phyloP scores from a whole-genome alignment of 1,140 invertebrate species.

The Pogonomyrmex californicus region DNA sequence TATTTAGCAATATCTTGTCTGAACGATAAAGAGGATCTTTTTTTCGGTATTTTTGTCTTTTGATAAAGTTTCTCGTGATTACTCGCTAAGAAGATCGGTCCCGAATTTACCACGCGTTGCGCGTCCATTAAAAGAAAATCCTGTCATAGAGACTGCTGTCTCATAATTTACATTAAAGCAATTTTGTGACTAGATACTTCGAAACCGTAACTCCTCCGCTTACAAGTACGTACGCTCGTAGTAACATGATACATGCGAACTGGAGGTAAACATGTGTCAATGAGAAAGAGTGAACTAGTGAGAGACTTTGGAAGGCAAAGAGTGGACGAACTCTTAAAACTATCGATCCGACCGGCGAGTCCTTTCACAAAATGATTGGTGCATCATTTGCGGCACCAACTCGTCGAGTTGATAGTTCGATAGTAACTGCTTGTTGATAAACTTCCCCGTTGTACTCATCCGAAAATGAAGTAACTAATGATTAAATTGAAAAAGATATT shows the following conservation, averaged over 20 bases:
- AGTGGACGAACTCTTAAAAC: slow-evolving; percentile 79
- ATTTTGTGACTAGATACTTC: slow-evolving; percentile 50
- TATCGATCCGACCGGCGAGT: slow-evolving; percentile 63
- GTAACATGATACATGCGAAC: slow-evolving; percentile 68
- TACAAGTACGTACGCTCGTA: slow-evolving; percentile 55
- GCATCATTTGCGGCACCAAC: not conserved
- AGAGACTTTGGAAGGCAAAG: slow-evolving; percentile 81
- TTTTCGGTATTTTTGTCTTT: slow-evolving; percentile 49
- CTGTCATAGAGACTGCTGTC: slow-evolving; percentile 28
- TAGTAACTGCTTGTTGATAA: slow-evolving; percentile 74
- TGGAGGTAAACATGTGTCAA: slow-evolving; percentile 66
- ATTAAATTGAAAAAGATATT: slow-evolving; percentile 18
- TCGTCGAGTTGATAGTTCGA: slow-evolving; percentile 59
- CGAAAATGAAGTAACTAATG: slow-evolving; percentile 10
- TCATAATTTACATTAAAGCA: slow-evolving; percentile 39
- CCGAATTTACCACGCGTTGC: slow-evolving; percentile 56
- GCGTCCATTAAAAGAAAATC: slow-evolving; percentile 50
- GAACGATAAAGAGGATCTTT: slow-evolving; percentile 72
- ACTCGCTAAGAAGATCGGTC: slow-evolving; percentile 70
- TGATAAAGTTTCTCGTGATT: slow-evolving; percentile 60
- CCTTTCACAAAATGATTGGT: not conserved
- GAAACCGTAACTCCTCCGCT: slow-evolving; percentile 45
- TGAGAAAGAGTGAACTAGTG: slow-evolving; percentile 73
- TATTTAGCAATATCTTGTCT: slow-evolving; percentile 67
- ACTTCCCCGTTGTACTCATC: slow-evolving; percentile 24